phyloP scores from a whole-genome alignment of 2,888 invertebrate species.

The Nomada ferruginata region DNA sequence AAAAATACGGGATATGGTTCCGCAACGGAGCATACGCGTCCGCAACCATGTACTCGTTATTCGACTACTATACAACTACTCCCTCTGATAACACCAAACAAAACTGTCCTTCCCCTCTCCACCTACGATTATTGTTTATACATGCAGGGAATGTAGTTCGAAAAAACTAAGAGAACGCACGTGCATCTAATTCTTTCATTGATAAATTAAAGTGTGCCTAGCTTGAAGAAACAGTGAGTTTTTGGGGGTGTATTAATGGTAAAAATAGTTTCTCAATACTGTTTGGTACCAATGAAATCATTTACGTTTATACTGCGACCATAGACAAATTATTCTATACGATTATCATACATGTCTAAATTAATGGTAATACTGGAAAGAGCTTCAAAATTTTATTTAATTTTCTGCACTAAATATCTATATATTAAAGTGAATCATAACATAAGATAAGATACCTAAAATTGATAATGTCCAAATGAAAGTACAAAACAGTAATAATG shows the following conservation, averaged over 20 bases:
- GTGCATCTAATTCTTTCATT: neutral
- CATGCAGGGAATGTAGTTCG: neutral
- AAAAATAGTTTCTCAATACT: neutral
- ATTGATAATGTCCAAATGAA: neutral
- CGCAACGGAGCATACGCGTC: slow-evolving; percentile 5
- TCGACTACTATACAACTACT: slow-evolving; percentile 26
- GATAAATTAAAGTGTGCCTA: neutral
- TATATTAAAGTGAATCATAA: too few species aligned
- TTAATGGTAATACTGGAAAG: neutral
- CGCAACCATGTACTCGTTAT: slow-evolving; percentile 25
- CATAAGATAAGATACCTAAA: too few species aligned
- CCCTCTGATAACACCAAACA: slow-evolving; percentile 38
- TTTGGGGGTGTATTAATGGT: neutral
- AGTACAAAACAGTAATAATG: neutral
- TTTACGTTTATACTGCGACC: neutral
- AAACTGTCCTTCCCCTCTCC: slow-evolving; percentile 28
- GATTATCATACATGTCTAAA: neutral
- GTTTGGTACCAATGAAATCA: neutral
- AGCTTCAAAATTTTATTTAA: neutral
- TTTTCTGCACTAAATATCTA: too few species aligned
- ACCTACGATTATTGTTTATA: slow-evolving; percentile 23
- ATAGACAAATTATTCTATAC: neutral
- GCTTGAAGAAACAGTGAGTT: neutral
- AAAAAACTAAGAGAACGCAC: neutral
- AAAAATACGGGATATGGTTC: slow-evolving; percentile 19